Base-by-base conservation (phyloP, 2,113 vertebrate genomes). In the Orycteropus afer region DNA sequence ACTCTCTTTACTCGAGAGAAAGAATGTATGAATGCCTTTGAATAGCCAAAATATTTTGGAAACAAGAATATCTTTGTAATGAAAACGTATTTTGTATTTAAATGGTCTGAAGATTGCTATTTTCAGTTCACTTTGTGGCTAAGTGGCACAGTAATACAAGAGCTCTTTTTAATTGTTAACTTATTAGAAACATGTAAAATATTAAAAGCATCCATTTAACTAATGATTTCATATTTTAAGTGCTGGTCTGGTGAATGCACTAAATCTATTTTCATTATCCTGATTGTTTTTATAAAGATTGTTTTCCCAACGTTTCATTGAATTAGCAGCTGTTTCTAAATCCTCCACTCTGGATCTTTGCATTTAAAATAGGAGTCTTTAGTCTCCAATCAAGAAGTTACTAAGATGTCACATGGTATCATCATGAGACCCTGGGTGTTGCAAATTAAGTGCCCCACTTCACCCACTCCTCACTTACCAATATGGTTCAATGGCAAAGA, bases 11-110 rank as follows among this genome's bases (percentile, higher is more conserved):
- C n/a, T 84, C 25, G 47, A 77, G 14, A 81, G 45, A 86, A 45
- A 88, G 69, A 76, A 42, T 73, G 37, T 61, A 40, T 61, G 27
- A 59, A 49, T 45, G n/a, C 37, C 86, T 86, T 59, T 92, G 65
- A 86, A 34, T 73, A 78, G n/a, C 29, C 57, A 82, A 69, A 11
- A 78, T 42, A 93, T 71, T 92, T 27, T 90, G 59, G 95, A 93
- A 84, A 29, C 74, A 57, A 88, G 79, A 93, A 79, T 32, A 2
- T 93, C 89, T 91, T 95, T 96, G 6, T 67, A 92, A 61, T 83
- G 61, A 95, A 97, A 97, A 42, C 14, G 13, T 84, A 2, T 92
- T 95, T 55, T 97, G 32, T 0, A 0, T 90, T 97, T 73, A 89
- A 94, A 90, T 65, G 15, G 12, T 29, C 4, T 0, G 0, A 63